Percentiles rank a stretch among this genome's conserved stretches.
phyloP scores from a whole-genome alignment of 1,140 invertebrate species.

The Lysiphlebus fabarum region DNA sequence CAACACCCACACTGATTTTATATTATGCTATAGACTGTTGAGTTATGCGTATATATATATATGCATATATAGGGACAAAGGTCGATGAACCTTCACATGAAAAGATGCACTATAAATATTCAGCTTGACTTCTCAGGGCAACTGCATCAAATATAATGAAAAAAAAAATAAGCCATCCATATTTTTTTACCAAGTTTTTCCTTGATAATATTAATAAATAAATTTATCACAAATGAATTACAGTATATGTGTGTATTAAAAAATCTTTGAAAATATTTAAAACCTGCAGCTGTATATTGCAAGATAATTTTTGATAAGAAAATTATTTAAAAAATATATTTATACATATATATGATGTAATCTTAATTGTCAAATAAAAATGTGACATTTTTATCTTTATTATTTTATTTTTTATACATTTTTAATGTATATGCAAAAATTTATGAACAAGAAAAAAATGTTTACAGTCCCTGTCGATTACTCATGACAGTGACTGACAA shows the following conservation, averaged over 20 bases:
- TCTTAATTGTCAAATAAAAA: no score
- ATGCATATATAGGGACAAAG: constrained; percentile 16
- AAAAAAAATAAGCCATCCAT: not conserved
- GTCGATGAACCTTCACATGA: constrained; percentile 13
- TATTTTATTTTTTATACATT: not conserved
- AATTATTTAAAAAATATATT: no score
- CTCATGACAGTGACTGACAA: constrained; percentile 8
- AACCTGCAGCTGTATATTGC: no score
- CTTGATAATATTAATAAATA: no score
- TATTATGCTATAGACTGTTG: not conserved
- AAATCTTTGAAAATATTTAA: no score
- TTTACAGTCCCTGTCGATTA: constrained; percentile 17
- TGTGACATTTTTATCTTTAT: no score
- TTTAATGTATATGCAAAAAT: not conserved
- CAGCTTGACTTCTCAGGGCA: constrained; percentile 8
- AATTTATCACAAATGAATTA: no score
- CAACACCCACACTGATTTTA: constrained; percentile 10
- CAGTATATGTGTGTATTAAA: no score
- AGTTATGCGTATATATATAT: not conserved
- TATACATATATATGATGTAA: no score
- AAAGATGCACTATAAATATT: constrained; percentile 16
- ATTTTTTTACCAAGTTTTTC: no score
- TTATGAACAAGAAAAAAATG: not conserved
- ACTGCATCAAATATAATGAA: not conserved
- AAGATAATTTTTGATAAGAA: no score